Percentiles rank a stretch among this genome's conserved stretches.
phyloP scores from a whole-genome alignment of 2,113 vertebrate genomes.

The Charina bottae region DNA sequence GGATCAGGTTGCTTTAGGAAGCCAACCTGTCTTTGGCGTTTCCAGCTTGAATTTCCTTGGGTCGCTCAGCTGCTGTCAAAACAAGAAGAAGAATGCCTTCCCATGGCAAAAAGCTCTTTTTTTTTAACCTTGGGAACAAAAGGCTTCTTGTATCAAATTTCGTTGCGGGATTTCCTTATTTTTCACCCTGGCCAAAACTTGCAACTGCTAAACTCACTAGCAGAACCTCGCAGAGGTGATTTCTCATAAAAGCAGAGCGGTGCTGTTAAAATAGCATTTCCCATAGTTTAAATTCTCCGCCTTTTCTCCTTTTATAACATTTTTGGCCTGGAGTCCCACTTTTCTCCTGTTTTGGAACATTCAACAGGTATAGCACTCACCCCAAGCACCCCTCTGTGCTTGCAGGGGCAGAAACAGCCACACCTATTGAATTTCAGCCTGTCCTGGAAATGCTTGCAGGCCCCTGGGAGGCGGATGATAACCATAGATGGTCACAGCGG shows the following conservation, averaged over 20 bases:
- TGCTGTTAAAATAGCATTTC: not conserved
- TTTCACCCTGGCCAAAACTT: slow-evolving; percentile 11
- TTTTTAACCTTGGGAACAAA: slow-evolving; percentile 62
- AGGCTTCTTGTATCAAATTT: slow-evolving; percentile 41
- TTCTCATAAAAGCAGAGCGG: not conserved
- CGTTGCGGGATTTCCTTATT: slow-evolving; percentile 24
- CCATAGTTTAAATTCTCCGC: not conserved
- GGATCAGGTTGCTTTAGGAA: not conserved
- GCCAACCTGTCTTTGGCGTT: accelerated
- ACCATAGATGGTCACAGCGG: not conserved
- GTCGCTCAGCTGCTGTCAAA: slow-evolving; percentile 23
- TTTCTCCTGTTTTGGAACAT: not conserved
- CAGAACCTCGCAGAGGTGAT: not conserved
- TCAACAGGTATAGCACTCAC: not conserved
- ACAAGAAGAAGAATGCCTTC: not conserved
- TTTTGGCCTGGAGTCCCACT: not conserved
- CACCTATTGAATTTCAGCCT: not conserved
- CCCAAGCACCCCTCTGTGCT: not conserved
- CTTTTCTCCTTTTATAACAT: not conserved
- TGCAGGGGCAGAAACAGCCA: not conserved
- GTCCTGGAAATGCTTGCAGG: not conserved
- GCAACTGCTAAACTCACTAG: slow-evolving; percentile 6
- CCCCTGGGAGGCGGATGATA: not conserved
- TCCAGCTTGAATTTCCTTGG: slow-evolving; percentile 20
- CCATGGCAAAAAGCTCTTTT: slow-evolving; percentile 22